phyloP scores from a whole-genome alignment of 2,113 vertebrate species.

The Ameiurus melas region DNA sequence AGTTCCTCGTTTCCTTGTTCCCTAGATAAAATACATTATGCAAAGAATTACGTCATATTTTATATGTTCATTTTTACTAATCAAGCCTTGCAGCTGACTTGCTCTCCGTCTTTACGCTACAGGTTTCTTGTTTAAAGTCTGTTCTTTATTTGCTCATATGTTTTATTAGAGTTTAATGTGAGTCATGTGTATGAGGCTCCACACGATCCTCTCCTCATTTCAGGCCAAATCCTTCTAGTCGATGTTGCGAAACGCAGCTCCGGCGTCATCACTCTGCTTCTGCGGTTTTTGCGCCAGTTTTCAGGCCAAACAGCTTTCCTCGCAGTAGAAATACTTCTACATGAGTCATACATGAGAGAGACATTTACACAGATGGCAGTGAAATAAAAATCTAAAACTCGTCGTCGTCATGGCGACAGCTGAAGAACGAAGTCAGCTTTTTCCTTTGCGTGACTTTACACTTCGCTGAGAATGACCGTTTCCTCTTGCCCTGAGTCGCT shows the following conservation, averaged over 20 bases:
- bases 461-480: conserved; percentile 10
- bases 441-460: conserved; percentile 29
- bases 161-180: conserved; percentile 13
- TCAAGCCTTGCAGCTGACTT: neutral
- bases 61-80: neutral
- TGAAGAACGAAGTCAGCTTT: conserved; percentile 33
- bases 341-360: conserved; percentile 20
- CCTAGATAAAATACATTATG: neutral
- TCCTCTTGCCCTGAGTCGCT: neutral
- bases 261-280: conserved; percentile 16
- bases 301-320: conserved; percentile 23
- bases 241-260: conserved; percentile 38
- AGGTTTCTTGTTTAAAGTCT: conserved; percentile 16
- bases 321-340: neutral
- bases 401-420: neutral
- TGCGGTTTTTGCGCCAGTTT: neutral
- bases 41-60: neutral
- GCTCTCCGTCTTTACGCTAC: neutral
- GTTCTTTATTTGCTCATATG: conserved; percentile 22
- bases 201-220: neutral
- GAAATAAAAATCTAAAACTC: conserved; percentile 21
- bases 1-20: neutral
- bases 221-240: conserved; percentile 13
- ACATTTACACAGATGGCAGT: conserved; percentile 15
- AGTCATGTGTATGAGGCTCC: neutral